A percentile compares a stretch with the other conserved stretches of the same genome.
These are phyloP conservation scores for Heliangelus exortis DNA, from an alignment of 2,797 vertebrate species.

Conservation along the genomic window DNA sequence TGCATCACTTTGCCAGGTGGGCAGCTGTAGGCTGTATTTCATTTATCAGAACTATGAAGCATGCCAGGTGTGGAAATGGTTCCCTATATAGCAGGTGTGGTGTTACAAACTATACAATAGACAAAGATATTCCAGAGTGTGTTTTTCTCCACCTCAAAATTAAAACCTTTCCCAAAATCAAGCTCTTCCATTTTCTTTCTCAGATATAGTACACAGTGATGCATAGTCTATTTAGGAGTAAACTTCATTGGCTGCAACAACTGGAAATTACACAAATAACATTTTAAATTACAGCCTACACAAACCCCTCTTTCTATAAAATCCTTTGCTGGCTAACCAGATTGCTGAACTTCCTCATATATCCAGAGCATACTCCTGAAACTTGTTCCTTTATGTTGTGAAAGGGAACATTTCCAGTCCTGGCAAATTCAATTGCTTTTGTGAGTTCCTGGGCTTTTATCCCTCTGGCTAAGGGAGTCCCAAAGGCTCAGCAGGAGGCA, in stretches of 20 bases:
- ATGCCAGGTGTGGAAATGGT: not conserved
- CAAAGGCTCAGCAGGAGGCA: conserved; percentile 6
- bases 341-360: not conserved
- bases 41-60: not conserved
- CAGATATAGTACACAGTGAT: not conserved
- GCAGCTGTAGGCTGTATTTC: not conserved
- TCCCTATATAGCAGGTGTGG: not conserved
- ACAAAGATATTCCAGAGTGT: not conserved
- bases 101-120: not conserved
- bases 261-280: not conserved
- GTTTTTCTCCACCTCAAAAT: not conserved
- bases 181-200: not conserved
- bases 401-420: not conserved
- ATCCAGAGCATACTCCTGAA: not conserved
- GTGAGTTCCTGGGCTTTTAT: conserved; percentile 4
- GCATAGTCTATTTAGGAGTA: not conserved
- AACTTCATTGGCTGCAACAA: not conserved
- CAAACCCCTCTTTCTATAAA: not conserved
- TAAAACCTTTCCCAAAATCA: not conserved
- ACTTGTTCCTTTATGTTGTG: not conserved
- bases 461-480: not conserved
- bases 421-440: not conserved
- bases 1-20: not conserved
- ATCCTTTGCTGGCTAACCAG: not conserved
- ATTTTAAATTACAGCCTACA: not conserved